Percentiles rank a stretch among this genome's conserved stretches.
phyloP scores from a whole-genome alignment of 30 jellyfish, hydroid and myxozoan genomes.

The Euphysa ruthae region DNA sequence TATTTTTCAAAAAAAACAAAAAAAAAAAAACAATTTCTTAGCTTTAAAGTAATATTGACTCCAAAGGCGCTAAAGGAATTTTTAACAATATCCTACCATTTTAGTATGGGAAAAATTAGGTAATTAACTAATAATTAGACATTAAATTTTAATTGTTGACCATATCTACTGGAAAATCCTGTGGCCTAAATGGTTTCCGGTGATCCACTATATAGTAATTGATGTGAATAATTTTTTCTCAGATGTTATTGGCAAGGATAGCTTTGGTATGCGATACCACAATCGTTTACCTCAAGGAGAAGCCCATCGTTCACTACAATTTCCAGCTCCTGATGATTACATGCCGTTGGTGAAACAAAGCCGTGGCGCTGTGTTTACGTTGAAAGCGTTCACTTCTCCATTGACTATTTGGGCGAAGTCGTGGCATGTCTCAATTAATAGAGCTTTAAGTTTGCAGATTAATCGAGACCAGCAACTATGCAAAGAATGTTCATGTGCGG shows the following conservation, averaged over 20 bases:
- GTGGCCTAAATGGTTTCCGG: too few relatives aligned
- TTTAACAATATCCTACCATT: too few relatives aligned
- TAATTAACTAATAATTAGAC: too few relatives aligned
- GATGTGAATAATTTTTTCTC: too few relatives aligned
- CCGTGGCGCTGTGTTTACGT: conserved; percentile 71
- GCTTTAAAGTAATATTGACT: too few relatives aligned
- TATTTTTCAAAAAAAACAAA: too few relatives aligned
- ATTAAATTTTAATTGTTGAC: too few relatives aligned
- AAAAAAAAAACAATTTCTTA: too few relatives aligned
- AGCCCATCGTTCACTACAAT: conserved; percentile 23
- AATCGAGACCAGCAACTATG: conserved; percentile 38
- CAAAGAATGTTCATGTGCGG: conserved; percentile 49
- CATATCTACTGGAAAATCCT: too few relatives aligned
- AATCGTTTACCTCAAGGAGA: conserved; percentile 79
- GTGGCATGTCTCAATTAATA: conserved; percentile 36
- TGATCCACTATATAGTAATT: too few relatives aligned
- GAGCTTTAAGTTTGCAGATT: conserved; percentile 42
- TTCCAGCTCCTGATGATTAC: conserved; percentile 77
- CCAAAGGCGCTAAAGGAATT: too few relatives aligned
- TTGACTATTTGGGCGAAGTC: conserved; percentile 68
- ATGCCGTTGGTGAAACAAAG: conserved; percentile 76
- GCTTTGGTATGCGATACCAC: conserved; percentile 69
- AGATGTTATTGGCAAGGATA: conserved; percentile 81
- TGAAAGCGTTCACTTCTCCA: conserved; percentile 50
- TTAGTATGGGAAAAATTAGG: too few relatives aligned